phyloP scores from a whole-genome alignment of 2,888 invertebrate genomes.

The Scrobipalpa atriplicella region DNA sequence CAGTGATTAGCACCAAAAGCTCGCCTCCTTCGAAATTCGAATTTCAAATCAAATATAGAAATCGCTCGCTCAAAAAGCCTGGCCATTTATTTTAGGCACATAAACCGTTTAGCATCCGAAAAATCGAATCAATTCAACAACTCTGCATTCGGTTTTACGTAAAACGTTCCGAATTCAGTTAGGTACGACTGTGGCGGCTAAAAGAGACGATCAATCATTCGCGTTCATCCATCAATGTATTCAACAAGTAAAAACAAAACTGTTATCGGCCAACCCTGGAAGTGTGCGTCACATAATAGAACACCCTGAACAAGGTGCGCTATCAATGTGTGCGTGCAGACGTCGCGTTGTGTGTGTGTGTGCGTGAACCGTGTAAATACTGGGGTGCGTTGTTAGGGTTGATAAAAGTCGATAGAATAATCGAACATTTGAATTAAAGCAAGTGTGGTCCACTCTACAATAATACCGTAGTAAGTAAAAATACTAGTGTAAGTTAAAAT shows the following conservation, averaged over 20 bases:
- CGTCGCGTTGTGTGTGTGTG: conserved; percentile 12
- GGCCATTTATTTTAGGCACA: not conserved
- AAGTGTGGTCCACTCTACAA: not conserved
- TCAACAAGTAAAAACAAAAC: conserved; percentile 82
- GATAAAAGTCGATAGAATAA: not conserved
- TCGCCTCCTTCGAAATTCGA: not conserved
- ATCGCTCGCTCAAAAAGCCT: not conserved
- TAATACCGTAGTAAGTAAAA: not conserved
- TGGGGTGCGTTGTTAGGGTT: conserved; percentile 18
- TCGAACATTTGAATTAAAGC: not conserved
- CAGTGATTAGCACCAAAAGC: no score
- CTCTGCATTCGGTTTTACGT: conserved; percentile 28
- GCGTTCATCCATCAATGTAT: conserved; percentile 76
- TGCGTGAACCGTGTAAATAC: conserved; percentile 13
- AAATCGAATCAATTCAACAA: conserved; percentile 35
- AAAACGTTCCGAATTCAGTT: conserved; percentile 59
- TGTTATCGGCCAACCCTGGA: conserved; percentile 68
- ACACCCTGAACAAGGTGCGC: conserved; percentile 62
- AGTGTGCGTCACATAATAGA: conserved; percentile 54
- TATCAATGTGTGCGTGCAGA: conserved; percentile 15
- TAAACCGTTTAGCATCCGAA: conserved; percentile 28
- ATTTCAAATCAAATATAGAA: conserved; percentile 1
- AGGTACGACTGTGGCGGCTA: conserved; percentile 62
- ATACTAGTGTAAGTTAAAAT: not conserved
- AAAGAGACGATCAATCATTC: conserved; percentile 74